A percentile compares a stretch with the other conserved stretches of the same genome.
Conservation (phyloP, 2,888 invertebrate species). For the Hanleya hanleyi region DNA sequence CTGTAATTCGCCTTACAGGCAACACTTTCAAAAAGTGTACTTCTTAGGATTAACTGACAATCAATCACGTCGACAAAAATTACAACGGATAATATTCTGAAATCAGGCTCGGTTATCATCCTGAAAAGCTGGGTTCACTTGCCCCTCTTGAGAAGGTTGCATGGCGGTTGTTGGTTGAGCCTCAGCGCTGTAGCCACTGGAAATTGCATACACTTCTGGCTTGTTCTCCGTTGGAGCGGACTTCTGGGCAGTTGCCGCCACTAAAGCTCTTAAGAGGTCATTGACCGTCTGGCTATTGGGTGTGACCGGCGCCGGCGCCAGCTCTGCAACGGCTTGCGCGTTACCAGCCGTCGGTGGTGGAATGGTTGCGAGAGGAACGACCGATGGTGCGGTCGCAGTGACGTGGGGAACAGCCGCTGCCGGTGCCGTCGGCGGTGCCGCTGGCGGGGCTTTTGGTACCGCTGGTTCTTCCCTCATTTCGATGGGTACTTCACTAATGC, state of each 20-base stretch:
- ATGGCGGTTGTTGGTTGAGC: slow-evolving; percentile 7
- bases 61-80: too few relatives aligned
- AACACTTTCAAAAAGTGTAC: too few relatives aligned
- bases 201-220: background rate
- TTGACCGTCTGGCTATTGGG: background rate
- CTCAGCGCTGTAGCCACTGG: background rate
- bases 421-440: slow-evolving; percentile 24
- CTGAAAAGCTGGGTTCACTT: too few relatives aligned
- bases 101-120: too few relatives aligned
- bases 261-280: background rate
- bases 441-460: slow-evolving; percentile 31
- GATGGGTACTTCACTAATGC: slow-evolving; percentile 42
- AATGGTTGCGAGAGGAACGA: background rate
- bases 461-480: background rate
- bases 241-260: background rate
- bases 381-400: background rate
- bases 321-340: background rate
- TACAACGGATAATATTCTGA: too few relatives aligned
- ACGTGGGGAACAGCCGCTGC: slow-evolving; percentile 6
- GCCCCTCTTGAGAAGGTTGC: too few relatives aligned
- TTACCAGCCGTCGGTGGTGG: slow-evolving; percentile 2
- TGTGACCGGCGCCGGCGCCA: background rate
- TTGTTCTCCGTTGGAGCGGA: background rate
- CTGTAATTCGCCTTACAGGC: too few relatives aligned
- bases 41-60: too few relatives aligned